Evolutionary conservation across 2,797 vertebrate species (phyloP).

Genomic region (Epinephelus malabaricus): DNA sequence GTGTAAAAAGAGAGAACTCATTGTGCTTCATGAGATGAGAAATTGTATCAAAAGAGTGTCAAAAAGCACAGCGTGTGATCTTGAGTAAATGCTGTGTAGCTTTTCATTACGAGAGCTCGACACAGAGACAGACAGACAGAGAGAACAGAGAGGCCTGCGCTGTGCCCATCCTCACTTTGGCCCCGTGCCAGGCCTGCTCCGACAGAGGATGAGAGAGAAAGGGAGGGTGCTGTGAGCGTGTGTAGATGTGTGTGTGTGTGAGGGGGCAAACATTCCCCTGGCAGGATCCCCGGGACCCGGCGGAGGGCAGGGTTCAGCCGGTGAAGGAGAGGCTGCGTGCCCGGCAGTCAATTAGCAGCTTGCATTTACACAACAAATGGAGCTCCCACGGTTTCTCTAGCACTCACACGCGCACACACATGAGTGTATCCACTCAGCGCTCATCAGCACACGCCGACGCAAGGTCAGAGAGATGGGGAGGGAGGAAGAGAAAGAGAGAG

Average conservation of each 20-base stretch:
- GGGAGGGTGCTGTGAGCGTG: constrained; percentile 54
- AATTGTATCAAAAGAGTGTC: constrained; percentile 30
- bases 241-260: constrained; percentile 35
- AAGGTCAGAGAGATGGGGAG: constrained; percentile 74
- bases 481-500: constrained; percentile 43
- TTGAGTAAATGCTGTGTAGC: constrained; percentile 37
- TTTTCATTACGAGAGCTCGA: constrained; percentile 58
- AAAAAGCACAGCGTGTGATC: constrained; percentile 31
- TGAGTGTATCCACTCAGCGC: constrained; percentile 77
- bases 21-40: constrained; percentile 18
- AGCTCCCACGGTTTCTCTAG: constrained; percentile 73
- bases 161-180: constrained; percentile 73
- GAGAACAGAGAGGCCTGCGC: constrained; percentile 52
- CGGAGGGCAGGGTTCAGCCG: constrained; percentile 82
- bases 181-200: constrained; percentile 70
- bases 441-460: constrained; percentile 83
- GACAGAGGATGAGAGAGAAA: constrained; percentile 51
- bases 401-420: constrained; percentile 38
- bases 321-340: constrained; percentile 83
- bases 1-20: neutral
- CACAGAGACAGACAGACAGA: constrained; percentile 43
- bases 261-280: constrained; percentile 74
- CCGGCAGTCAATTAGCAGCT: constrained; percentile 84
- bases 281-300: constrained; percentile 78
- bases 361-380: constrained; percentile 86